Evolutionary conservation across 2,888 invertebrate genomes (phyloP).

Genomic region (Brenthis ino): DNA sequence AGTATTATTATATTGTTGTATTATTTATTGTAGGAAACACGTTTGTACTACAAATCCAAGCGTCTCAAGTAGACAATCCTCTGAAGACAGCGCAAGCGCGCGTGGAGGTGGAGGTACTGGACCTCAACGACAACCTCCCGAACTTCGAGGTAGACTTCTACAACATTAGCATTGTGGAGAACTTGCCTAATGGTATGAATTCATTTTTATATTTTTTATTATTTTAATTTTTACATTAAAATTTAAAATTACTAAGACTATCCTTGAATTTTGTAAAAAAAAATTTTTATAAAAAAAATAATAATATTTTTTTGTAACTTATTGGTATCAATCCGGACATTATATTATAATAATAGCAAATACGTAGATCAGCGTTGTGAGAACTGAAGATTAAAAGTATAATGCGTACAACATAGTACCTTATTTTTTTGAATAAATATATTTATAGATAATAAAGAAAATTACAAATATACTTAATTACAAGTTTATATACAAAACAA

Average conservation of each 20-base stretch:
- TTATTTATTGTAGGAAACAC: conserved; percentile 79
- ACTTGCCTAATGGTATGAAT: conserved; percentile 88
- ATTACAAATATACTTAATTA: no score
- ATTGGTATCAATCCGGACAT: no score
- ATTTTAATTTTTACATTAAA: no score
- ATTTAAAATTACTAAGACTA: background rate
- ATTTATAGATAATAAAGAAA: no score
- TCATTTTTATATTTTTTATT: no score
- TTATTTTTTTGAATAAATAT: no score
- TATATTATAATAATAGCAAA: no score
- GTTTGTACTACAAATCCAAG: conserved; percentile 89
- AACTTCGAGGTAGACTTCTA: conserved; percentile 95
- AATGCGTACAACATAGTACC: no score
- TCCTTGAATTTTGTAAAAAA: background rate
- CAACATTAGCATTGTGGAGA: conserved; percentile 95
- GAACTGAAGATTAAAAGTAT: no score
- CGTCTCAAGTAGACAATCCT: conserved; percentile 90
- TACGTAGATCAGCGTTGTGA: no score
- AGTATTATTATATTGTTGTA: background rate
- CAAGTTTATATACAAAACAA: no score
- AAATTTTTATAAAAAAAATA: background rate
- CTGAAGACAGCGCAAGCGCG: conserved; percentile 88
- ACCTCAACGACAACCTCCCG: conserved; percentile 92
- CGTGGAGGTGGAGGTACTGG: conserved; percentile 88
- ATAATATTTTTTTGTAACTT: no score